Evolutionary conservation across 2,797 vertebrate species (phyloP), one percentile per base, ranked within the genome.

Genomic region (Dromococcyx pavoninus): DNA sequence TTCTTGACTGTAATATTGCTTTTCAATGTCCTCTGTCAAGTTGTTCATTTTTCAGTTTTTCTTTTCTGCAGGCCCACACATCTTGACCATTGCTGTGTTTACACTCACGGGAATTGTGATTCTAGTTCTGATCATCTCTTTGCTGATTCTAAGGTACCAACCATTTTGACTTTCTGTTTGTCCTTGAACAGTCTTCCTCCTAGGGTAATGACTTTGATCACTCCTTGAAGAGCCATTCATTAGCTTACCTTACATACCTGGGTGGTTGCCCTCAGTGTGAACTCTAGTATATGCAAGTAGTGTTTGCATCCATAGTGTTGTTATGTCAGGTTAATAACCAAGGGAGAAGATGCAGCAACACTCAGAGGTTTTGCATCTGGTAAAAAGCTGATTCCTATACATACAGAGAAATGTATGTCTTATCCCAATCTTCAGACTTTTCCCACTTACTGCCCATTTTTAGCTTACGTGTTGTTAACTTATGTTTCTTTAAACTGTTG

Each of bases 101-200:
- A 98, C 99, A 7, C 98, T 99, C 37, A 97, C 98, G 0, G 95
- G 98, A 77, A 98, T 97, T 32, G 97, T 99, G 33, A 95, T 99
- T 32, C 95, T 99, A 88, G 97, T 99, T 93, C 98, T 99, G 19
- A 95, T 98, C 86, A 98, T 99, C 21, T 99, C 99, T 24, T 97
- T 99, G 65, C 97, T 99, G 95, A 98, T 99, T 95, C 98, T 99
- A 96, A 98, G 99, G 99, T 99, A 98, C 50, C 39, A 80, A 33
- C 8, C 5, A 44, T 54, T 84, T 72, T 86, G 69, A 41, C 71
- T 43, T 61, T 81, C 56, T 57, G 19, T 82, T 89, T 61, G 54
- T 91, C 70, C 35, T 90, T 67, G 51, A 86, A 60, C 16, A 37
- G 24, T 75, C 93, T 93, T 88, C 60, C 46, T 54, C 58, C 61